Percentiles rank a stretch among this genome's conserved stretches.
Evolutionary conservation across 2,797 vertebrate species (phyloP).

Genomic region (Melanogrammus aeglefinus): DNA sequence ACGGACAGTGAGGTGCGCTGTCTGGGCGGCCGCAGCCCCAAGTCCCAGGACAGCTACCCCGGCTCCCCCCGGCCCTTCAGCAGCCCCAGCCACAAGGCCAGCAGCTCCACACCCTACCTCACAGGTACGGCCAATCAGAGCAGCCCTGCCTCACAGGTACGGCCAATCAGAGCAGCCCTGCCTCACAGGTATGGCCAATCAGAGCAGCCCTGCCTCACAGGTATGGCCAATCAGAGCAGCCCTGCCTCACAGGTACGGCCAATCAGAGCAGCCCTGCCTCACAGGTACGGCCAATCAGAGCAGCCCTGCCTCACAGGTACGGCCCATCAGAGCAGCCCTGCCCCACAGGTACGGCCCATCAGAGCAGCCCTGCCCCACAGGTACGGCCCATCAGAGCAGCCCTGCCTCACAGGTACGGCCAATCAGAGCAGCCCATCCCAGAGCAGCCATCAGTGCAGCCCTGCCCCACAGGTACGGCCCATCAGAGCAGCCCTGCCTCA

Average conservation of each 20-base stretch:
- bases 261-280: background rate
- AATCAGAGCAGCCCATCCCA: background rate
- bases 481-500: too few species aligned
- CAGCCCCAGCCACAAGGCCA: conserved; percentile 88
- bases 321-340: background rate
- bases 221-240: background rate
- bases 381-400: background rate
- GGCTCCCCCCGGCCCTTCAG: conserved; percentile 88
- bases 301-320: background rate
- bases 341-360: background rate
- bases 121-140: conserved; percentile 60
- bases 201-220: background rate
- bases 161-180: background rate
- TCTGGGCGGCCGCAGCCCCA: conserved; percentile 89
- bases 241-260: background rate
- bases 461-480: too few species aligned
- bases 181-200: conserved; percentile 4
- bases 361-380: background rate
- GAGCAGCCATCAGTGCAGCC: too few species aligned
- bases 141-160: conserved; percentile 6
- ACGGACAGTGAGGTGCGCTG: conserved; percentile 95
- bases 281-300: too few species aligned
- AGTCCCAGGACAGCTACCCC: conserved; percentile 96
- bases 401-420: background rate
- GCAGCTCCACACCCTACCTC: conserved; percentile 80